Conservation (phyloP, 2,888 invertebrate genomes). For the Serrognathus titanus region DNA sequence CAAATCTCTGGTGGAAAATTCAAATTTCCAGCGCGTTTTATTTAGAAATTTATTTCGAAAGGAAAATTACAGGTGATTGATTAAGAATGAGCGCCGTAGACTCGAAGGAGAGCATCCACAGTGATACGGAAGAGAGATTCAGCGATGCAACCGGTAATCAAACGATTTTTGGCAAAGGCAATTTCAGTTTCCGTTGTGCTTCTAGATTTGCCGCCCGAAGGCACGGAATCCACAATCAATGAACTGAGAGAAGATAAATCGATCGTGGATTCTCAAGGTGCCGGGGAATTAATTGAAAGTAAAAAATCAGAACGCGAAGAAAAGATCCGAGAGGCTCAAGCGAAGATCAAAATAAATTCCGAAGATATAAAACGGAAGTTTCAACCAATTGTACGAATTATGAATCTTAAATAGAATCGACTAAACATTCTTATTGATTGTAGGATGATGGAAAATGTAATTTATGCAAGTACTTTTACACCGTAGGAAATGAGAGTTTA, state of each 20-base stretch:
- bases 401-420: not conserved
- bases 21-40: not conserved
- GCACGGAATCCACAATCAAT: not conserved
- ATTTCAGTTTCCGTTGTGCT: not conserved
- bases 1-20: slow-evolving; percentile 14
- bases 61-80: not conserved
- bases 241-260: not conserved
- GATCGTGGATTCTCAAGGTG: not conserved
- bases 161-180: too few species aligned
- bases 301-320: not conserved
- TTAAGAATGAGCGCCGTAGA: slow-evolving; percentile 3
- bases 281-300: not conserved
- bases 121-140: slow-evolving; percentile 6
- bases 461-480: slow-evolving; percentile 22
- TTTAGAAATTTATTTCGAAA: not conserved
- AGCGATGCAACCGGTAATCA: slow-evolving; percentile 7
- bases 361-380: too few species aligned
- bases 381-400: too few species aligned
- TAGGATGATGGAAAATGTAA: slow-evolving; percentile 12
- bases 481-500: slow-evolving; percentile 16
- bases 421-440: not conserved
- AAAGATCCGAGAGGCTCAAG: not conserved
- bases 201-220: slow-evolving; percentile 8
- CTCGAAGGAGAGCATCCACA: not conserved
- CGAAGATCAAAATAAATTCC: too few species aligned